Conservation (phyloP, 2,797 vertebrate genomes). For the Gymnothorax javanicus region DNA sequence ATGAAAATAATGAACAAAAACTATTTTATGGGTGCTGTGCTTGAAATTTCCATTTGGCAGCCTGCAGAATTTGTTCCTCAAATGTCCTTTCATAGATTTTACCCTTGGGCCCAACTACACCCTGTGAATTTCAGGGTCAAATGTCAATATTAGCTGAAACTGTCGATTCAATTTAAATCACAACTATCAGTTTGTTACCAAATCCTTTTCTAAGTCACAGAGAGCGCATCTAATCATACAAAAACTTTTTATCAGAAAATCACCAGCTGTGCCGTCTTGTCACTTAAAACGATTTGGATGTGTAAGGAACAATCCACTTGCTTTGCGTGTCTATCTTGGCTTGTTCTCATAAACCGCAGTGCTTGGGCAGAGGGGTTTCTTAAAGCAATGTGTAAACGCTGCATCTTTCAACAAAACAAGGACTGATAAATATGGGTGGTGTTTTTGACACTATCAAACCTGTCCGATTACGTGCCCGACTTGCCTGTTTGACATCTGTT, state of each 20-base stretch:
- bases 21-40: constrained; percentile 2
- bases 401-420: constrained; percentile 49
- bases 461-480: constrained; percentile 29
- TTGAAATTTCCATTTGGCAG: constrained; percentile 30
- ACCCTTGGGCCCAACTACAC: neutral
- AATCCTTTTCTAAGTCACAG: neutral
- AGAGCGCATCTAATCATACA: neutral
- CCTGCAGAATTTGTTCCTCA: constrained; percentile 28
- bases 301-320: constrained; percentile 37
- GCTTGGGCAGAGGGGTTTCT: constrained; percentile 40
- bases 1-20: constrained; percentile 51
- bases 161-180: neutral
- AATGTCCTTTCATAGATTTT: neutral
- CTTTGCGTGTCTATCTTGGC: constrained; percentile 38
- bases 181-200: neutral
- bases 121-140: neutral
- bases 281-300: constrained; percentile 41
- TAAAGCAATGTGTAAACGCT: constrained; percentile 50
- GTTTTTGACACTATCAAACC: constrained; percentile 24
- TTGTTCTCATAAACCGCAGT: constrained; percentile 32
- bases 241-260: neutral
- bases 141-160: neutral
- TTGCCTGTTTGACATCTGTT: constrained; percentile 39
- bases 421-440: constrained; percentile 53
- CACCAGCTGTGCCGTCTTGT: neutral